Evolutionary conservation across 2,888 invertebrate species (phyloP), one percentile per base, ranked within the genome.

Genomic region (Hesperia comma): DNA sequence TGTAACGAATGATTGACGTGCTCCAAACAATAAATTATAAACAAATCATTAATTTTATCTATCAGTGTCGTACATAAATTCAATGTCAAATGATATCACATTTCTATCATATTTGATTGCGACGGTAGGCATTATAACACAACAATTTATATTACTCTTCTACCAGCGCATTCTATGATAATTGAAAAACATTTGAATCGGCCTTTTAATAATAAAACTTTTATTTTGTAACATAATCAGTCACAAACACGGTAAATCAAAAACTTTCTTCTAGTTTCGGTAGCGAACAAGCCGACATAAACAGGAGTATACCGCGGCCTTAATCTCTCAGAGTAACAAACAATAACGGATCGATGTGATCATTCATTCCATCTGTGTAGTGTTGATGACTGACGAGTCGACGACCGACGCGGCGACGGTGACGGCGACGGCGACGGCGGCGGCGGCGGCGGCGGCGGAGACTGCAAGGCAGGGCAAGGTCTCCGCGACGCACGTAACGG

Each of bases 331-430:
- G 76, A 77, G 78, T 80, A 78, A 75, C 80, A 75, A 83, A 86
- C 84, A 84, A 82, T 87, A 87, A 87, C 86, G 87, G 86, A 78
- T 81, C 72, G 74, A 75, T 74, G 73, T 80, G 77, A 86, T 82
- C 82, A 77, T 76, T 83, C 77, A 80, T 82, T 83, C 76, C 72
- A 79, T 79, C 81, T 80, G 79, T 80, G 79, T 72, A 81, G 77
- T 26, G 26, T 26, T 77, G 78, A 81, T 76, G 79, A 77, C 5
- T 77, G 78, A 81, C 77, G 79, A 77, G 82, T 81, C 83, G 80
- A 77, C 79, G 82, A 82, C 82, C 63, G 49, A 2, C 33, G 37
- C n/a, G n/a, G 49, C 46, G 40, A 26, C 17, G 6, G n/a, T 33
- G 33, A 33, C n/a, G n/a, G n/a, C n/a, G n/a, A n/a, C n/a, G n/a